Base-by-base conservation (phyloP, 2,797 vertebrate genomes). In the Enteromius afrohamiltoni region DNA sequence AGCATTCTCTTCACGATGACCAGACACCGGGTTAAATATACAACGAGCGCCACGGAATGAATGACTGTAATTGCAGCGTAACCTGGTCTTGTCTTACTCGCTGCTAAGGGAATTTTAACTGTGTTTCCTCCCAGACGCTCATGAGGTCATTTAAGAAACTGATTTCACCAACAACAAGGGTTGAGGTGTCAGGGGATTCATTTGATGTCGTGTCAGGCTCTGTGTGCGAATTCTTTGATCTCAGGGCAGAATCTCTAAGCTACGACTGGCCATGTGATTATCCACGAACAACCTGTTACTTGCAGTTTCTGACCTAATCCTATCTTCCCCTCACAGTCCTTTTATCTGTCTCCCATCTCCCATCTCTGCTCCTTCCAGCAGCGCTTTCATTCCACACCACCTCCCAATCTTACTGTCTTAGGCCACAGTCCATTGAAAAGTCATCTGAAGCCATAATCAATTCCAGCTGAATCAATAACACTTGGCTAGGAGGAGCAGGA, bases 361-460 rank as follows among this genome's bases (percentile, higher is more conserved):
- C 80, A 40, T 86, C 60, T 79, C 74, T 71, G 79, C 80, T 83
- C 70, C 58, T 23, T 68, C 70, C 79, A 74, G 83, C 65, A 53
- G 37, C 55, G 21, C 84, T 82, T 83, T 82, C 51, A 69, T 87
- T 84, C 84, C 83, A 80, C 74, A 86, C 85, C 86, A 85, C 80
- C 87, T 90, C 83, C 84, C 86, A 85, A 86, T 90, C 89, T 86
- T 80, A 88, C 77, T 85, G 88, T 88, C 88, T 89, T 58, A 88
- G 78, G 84, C 67, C 68, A 80, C 53, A 86, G 88, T 90, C 86
- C 49, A 89, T 82, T 86, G 86, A 89, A 93, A 93, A 91, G 87
- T 85, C 88, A 88, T 92, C 90, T 88, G 71, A 92, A 92, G 91
- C 88, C 90, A 88, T 91, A 90, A 94, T 92, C 89, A 91, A 89